A percentile compares a stretch with the other conserved stretches of the same genome.
phyloP scores from a whole-genome alignment of 2,888 invertebrate genomes.

The Caenorhabditis sinica region DNA sequence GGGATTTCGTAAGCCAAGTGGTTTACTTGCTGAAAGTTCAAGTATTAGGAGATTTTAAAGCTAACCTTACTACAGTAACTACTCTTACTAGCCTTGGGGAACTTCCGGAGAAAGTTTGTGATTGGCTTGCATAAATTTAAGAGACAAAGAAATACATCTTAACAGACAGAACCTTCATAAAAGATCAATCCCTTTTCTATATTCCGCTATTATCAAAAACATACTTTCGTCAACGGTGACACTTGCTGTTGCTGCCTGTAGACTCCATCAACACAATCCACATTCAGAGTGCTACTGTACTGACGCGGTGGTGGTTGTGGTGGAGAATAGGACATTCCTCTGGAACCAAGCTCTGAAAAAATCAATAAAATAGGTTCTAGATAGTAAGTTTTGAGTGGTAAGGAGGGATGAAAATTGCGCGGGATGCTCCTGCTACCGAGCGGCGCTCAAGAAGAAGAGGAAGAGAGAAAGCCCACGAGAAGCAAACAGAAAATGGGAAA shows the following conservation, averaged over 20 bases:
- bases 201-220: too few species aligned
- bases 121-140: too few species aligned
- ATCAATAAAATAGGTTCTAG: constrained; percentile 25
- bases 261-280: constrained; percentile 74
- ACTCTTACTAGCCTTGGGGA: too few species aligned
- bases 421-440: constrained; percentile 35
- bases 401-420: constrained; percentile 31
- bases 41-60: too few species aligned
- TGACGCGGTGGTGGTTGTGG: constrained; percentile 71
- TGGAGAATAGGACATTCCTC: constrained; percentile 55
- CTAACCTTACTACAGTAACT: too few species aligned
- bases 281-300: constrained; percentile 70
- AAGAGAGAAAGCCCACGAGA: constrained; percentile 34
- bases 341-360: constrained; percentile 3
- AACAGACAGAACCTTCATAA: too few species aligned
- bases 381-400: constrained; percentile 29
- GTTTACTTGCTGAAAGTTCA: constrained; percentile 84
- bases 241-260: constrained; percentile 76
- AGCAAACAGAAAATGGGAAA: constrained; percentile 29
- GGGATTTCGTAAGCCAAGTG: constrained; percentile 83
- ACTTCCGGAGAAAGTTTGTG: too few species aligned
- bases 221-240: constrained; percentile 80
- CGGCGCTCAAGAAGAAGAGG: constrained; percentile 29
- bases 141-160: too few species aligned
- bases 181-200: too few species aligned